A percentile compares a stretch with the other conserved stretches of the same genome.
These are phyloP conservation scores for Pseudomyrmex gracilis DNA, from an alignment of 1,140 invertebrate genomes.

Conservation along the genomic window DNA sequence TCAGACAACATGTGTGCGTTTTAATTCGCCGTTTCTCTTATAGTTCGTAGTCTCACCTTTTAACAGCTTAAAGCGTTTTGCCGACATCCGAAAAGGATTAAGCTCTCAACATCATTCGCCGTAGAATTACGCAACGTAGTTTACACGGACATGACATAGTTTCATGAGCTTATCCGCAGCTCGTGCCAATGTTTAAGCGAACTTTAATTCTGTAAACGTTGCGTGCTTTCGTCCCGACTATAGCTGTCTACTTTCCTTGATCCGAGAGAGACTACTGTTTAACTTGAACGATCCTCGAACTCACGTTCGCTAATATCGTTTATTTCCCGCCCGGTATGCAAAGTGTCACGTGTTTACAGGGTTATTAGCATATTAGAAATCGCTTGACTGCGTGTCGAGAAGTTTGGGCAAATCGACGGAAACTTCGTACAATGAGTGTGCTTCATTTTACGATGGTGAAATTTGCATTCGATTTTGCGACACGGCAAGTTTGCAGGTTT, in stretches of 20 bases:
- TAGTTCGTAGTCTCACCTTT: not conserved
- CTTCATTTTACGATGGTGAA: not conserved
- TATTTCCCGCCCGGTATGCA: conserved; percentile 9
- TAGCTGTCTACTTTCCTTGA: conserved; percentile 15
- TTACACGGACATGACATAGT: not conserved
- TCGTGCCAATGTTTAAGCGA: conserved; percentile 58
- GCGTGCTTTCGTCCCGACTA: not conserved
- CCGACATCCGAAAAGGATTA: not conserved
- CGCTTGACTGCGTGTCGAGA: not conserved
- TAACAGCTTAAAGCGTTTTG: not conserved
- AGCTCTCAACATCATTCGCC: not conserved
- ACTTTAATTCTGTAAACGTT: conserved; percentile 62
- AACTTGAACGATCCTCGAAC: not conserved
- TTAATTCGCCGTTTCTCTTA: not conserved
- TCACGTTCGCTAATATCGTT: not conserved
- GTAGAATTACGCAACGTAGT: not conserved
- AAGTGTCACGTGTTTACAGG: not conserved
- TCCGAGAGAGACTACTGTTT: conserved; percentile 40
- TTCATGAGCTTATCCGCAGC: conserved; percentile 4
- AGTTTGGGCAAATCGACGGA: not conserved
- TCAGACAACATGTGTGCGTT: not conserved
- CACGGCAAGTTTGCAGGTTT: not conserved
- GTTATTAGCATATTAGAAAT: conserved; percentile 46
- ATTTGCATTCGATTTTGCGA: conserved; percentile 45
- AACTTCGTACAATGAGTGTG: not conserved